Evolutionary conservation across 2,888 invertebrate species (phyloP).

Genomic region (Orthosia incerta): DNA sequence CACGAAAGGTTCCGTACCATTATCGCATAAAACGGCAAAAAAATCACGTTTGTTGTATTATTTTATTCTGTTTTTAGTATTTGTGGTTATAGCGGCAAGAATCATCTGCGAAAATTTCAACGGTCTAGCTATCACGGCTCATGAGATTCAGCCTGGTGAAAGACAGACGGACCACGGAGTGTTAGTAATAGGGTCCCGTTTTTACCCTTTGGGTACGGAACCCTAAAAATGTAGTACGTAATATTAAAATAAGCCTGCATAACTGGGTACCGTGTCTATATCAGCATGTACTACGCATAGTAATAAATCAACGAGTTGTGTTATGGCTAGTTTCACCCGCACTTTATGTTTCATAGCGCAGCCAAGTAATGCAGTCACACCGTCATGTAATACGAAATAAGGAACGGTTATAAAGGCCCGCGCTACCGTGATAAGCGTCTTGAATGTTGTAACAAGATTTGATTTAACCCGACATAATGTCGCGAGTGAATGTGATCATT

Average conservation of each 20-base stretch:
- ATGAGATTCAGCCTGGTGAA: no score
- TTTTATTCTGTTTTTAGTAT: no score
- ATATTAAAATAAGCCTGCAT: slow-evolving; percentile 6
- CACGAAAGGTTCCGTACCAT: no score
- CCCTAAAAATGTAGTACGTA: neutral
- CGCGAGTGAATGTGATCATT: neutral
- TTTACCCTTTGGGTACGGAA: no score
- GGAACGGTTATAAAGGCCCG: slow-evolving; percentile 7
- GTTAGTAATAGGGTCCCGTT: no score
- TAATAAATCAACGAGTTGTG: slow-evolving; percentile 62
- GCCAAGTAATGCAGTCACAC: slow-evolving; percentile 40
- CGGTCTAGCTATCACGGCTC: no score
- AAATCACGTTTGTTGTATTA: no score
- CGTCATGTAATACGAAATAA: slow-evolving; percentile 37
- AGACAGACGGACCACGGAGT: no score
- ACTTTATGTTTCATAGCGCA: slow-evolving; percentile 36
- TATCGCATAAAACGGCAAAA: no score
- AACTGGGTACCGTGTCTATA: slow-evolving; percentile 23
- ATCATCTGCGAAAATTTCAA: no score
- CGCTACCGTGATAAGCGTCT: slow-evolving; percentile 9
- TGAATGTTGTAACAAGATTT: slow-evolving; percentile 21
- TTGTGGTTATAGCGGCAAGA: no score
- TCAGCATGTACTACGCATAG: slow-evolving; percentile 28
- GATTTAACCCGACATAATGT: slow-evolving; percentile 1
- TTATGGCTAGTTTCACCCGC: slow-evolving; percentile 64